Conservation (phyloP, 2,113 vertebrate genomes). For the Chaetops frenatus region DNA sequence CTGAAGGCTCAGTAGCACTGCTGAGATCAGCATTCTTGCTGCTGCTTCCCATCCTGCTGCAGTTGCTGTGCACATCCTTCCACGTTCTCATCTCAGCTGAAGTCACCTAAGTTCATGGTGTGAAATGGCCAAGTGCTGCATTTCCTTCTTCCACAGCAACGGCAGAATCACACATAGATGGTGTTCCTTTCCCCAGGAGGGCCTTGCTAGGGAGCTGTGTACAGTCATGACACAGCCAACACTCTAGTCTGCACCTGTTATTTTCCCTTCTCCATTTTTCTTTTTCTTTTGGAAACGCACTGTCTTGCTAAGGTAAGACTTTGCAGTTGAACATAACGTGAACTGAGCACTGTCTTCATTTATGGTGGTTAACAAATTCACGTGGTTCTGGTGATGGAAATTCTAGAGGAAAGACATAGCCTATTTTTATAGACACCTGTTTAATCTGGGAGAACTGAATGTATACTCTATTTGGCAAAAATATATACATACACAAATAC, state of each 20-base stretch:
- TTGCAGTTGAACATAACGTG: neutral
- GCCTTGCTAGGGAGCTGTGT: neutral
- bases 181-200: neutral
- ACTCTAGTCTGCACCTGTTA: neutral
- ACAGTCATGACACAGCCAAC: neutral
- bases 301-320: neutral
- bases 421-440: neutral
- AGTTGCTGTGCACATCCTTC: neutral
- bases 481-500: neutral
- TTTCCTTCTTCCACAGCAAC: neutral
- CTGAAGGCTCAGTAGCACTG: neutral
- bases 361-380: neutral
- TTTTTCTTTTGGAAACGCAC: neutral
- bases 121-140: neutral
- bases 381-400: neutral
- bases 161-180: fast-evolving
- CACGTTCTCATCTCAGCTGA: neutral
- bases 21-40: neutral
- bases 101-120: neutral
- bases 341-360: neutral
- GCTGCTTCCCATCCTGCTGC: neutral
- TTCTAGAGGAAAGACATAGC: neutral
- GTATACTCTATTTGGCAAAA: conserved; percentile 9
- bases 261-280: neutral
- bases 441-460: conserved; percentile 20